These are phyloP conservation scores for Labeo calbasu DNA, from an alignment of 2,797 vertebrate genomes.

Conservation along the genomic window DNA sequence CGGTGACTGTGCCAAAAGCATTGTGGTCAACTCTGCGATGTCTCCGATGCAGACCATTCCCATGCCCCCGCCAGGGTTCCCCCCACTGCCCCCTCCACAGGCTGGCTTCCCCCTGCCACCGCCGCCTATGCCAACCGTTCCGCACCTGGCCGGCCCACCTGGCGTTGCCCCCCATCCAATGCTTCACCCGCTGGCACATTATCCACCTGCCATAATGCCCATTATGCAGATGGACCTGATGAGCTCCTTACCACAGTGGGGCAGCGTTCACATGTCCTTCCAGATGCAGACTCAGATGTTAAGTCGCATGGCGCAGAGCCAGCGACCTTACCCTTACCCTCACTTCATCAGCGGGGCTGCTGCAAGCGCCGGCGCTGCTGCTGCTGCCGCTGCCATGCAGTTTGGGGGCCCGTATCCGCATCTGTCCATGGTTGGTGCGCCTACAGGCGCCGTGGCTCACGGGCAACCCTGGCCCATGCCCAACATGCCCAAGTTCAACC, in stretches of 20 bases:
- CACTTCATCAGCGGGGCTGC: conserved; percentile 81
- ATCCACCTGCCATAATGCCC: conserved; percentile 85
- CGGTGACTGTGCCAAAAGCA: conserved; percentile 89
- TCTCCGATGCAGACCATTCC: conserved; percentile 85
- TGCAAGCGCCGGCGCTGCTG: conserved; percentile 64
- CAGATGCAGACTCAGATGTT: conserved; percentile 99
- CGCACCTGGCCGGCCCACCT: conserved; percentile 81
- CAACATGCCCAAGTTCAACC: conserved; percentile 91
- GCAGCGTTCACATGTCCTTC: conserved; percentile 95
- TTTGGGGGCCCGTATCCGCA: conserved; percentile 87
- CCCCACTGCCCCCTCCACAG: conserved; percentile 83
- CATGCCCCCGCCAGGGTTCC: conserved; percentile 85
- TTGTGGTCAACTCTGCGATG: conserved; percentile 87
- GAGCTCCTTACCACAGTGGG: conserved; percentile 92
- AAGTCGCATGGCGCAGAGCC: conserved; percentile 93
- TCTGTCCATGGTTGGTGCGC: conserved; percentile 77
- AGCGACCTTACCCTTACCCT: conserved; percentile 86
- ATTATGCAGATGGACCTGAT: conserved; percentile 95
- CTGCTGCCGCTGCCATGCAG: conserved; percentile 72
- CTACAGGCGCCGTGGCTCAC: conserved; percentile 69
- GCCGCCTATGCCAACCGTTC: conserved; percentile 78
- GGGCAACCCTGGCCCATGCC: conserved; percentile 89
- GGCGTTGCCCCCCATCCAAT: conserved; percentile 79
- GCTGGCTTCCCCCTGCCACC: conserved; percentile 83
- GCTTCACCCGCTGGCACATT: conserved; percentile 83